Evolutionary conservation across 2,888 invertebrate genomes (phyloP).

Genomic region (Noctua fimbriata): DNA sequence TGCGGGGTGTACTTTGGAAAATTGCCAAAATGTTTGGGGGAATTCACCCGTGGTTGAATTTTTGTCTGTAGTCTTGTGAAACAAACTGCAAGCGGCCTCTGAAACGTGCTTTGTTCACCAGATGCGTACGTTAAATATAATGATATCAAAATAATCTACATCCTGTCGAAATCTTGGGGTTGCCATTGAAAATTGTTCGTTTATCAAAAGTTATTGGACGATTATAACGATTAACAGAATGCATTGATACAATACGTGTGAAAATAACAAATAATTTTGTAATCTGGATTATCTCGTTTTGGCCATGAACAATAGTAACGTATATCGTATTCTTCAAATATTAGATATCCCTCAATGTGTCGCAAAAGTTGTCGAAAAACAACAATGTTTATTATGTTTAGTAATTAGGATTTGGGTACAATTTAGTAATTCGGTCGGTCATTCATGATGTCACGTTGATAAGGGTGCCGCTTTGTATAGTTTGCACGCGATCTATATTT

Average conservation of each 20-base stretch:
- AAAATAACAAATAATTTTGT: slow-evolving; percentile 21
- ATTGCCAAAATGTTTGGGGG: slow-evolving; percentile 71
- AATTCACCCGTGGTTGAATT: slow-evolving; percentile 68
- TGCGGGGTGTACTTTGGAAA: slow-evolving; percentile 71
- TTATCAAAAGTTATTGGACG: slow-evolving; percentile 28
- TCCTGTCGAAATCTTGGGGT: slow-evolving; percentile 9
- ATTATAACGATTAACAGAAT: slow-evolving; percentile 40
- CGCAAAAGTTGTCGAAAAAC: slow-evolving; percentile 29
- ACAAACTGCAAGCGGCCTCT: slow-evolving; percentile 36
- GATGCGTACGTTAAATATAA: slow-evolving; percentile 9
- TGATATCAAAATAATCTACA: slow-evolving; percentile 15
- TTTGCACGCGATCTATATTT: slow-evolving; percentile 77
- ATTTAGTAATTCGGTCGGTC: slow-evolving; percentile 52
- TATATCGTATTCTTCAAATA: slow-evolving; percentile 35
- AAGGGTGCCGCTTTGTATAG: slow-evolving; percentile 69
- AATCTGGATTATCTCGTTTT: slow-evolving; percentile 20
- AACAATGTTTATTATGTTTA: slow-evolving; percentile 42
- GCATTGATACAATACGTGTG: slow-evolving; percentile 19
- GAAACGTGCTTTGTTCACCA: slow-evolving; percentile 37
- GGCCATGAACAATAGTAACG: slow-evolving; percentile 8
- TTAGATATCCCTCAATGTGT: slow-evolving; percentile 10
- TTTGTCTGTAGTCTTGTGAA: slow-evolving; percentile 60
- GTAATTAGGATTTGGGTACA: slow-evolving; percentile 40
- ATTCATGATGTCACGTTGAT: slow-evolving; percentile 73
- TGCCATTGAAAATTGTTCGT: slow-evolving; percentile 29